These are phyloP conservation scores for Napeogenes sylphis DNA, from an alignment of 2,888 invertebrate genomes.

Conservation along the genomic window DNA sequence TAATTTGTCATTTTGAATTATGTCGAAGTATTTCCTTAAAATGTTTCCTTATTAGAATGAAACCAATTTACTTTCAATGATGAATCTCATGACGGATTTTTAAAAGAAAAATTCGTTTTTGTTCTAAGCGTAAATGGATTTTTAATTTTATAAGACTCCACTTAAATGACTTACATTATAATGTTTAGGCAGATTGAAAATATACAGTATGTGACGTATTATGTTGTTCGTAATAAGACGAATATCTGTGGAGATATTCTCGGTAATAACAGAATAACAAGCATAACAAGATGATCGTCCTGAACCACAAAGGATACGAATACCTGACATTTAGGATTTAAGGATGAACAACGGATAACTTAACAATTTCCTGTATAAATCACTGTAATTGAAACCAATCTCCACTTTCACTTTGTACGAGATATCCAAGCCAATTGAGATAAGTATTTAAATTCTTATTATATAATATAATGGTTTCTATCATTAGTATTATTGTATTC, in stretches of 20 bases:
- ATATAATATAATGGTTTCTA: too few relatives aligned
- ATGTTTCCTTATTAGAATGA: background rate
- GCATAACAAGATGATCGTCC: background rate
- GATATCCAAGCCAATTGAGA: slow-evolving; percentile 15
- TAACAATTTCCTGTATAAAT: slow-evolving; percentile 17
- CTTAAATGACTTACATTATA: background rate
- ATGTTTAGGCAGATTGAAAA: too few relatives aligned
- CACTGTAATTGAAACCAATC: slow-evolving; percentile 25
- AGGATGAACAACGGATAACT: slow-evolving; percentile 12
- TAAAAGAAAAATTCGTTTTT: background rate
- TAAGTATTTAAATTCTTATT: background rate
- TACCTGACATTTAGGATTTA: slow-evolving; percentile 11
- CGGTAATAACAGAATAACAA: too few relatives aligned
- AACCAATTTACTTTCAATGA: background rate
- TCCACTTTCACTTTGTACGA: slow-evolving; percentile 13
- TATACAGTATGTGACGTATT: too few relatives aligned
- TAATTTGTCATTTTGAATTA: slow-evolving; percentile 14
- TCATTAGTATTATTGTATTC: too few relatives aligned
- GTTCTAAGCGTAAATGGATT: background rate
- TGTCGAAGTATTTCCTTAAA: slow-evolving; percentile 1
- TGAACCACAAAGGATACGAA: slow-evolving; percentile 6
- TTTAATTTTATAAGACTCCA: background rate
- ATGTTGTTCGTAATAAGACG: too few relatives aligned
- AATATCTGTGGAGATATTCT: too few relatives aligned
- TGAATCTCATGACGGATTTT: background rate